Conservation (phyloP, 2,113 vertebrate species). For the Eulemur rufifrons region DNA sequence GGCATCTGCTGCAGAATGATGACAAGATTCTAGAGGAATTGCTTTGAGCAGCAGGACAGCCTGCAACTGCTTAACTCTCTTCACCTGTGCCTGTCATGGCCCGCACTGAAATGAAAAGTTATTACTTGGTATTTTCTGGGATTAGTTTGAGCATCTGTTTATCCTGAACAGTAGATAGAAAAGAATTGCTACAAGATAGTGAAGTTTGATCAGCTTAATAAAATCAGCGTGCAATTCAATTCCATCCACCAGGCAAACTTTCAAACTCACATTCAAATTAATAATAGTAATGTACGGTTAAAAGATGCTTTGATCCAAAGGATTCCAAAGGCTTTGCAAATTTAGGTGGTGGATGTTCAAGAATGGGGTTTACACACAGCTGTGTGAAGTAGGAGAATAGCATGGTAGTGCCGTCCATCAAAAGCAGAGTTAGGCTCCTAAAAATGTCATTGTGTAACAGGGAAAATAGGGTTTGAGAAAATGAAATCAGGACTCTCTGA, state of each 20-base stretch:
- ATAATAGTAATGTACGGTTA: slow-evolving; percentile 6
- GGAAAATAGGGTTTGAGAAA: not conserved
- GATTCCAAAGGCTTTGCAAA: slow-evolving; percentile 68
- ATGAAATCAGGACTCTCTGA: not conserved
- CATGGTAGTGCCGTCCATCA: not conserved
- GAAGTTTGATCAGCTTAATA: slow-evolving; percentile 62
- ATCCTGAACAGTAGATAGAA: slow-evolving; percentile 66
- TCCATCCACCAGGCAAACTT: slow-evolving; percentile 16
- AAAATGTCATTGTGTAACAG: not conserved
- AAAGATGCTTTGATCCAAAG: slow-evolving; percentile 59
- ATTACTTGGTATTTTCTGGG: slow-evolving; percentile 70
- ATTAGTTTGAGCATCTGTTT: slow-evolving; percentile 78
- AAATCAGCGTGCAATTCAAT: slow-evolving; percentile 12
- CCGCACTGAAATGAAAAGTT: slow-evolving; percentile 67
- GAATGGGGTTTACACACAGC: slow-evolving; percentile 36
- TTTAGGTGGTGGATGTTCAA: slow-evolving; percentile 36
- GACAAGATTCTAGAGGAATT: not conserved
- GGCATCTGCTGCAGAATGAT: slow-evolving; percentile 11
- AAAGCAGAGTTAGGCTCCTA: not conserved
- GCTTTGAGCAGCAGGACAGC: not conserved
- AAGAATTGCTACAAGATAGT: slow-evolving; percentile 39
- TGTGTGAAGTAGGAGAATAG: not conserved
- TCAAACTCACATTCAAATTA: slow-evolving; percentile 40
- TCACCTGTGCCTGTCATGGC: slow-evolving; percentile 61
- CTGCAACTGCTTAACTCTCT: slow-evolving; percentile 53